phyloP scores from a whole-genome alignment of 2,113 vertebrate genomes.

The Hippocampus barbouri region DNA sequence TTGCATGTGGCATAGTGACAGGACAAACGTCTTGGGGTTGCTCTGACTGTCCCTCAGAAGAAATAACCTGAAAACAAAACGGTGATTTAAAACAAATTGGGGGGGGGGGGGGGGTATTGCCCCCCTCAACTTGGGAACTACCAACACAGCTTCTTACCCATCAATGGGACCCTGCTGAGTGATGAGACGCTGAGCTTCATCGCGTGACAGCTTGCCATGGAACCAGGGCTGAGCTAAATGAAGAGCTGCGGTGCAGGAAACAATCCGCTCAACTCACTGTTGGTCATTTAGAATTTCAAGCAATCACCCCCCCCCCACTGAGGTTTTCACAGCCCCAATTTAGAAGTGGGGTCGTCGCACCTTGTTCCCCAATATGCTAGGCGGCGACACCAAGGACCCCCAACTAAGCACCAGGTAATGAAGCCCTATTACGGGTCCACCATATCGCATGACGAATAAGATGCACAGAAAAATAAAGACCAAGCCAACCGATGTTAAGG shows the following conservation, averaged over 20 bases:
- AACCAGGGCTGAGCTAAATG: slow-evolving; percentile 94
- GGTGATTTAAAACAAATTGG: no score
- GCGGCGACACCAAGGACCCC: no score
- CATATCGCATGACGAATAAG: neutral
- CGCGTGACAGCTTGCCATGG: slow-evolving; percentile 90
- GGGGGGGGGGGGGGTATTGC: no score
- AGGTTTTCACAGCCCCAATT: no score
- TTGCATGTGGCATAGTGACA: slow-evolving; percentile 91
- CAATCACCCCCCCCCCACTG: no score
- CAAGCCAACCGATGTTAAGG: slow-evolving; percentile 77
- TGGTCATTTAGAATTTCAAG: neutral
- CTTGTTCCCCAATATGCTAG: no score
- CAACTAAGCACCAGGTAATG: neutral
- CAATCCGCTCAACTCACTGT: neutral
- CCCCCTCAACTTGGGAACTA: neutral
- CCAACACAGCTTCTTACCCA: slow-evolving; percentile 74
- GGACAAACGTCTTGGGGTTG: slow-evolving; percentile 94
- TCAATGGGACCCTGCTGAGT: slow-evolving; percentile 90
- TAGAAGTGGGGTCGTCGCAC: no score
- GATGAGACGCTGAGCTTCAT: slow-evolving; percentile 90
- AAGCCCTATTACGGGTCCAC: no score
- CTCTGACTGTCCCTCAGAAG: slow-evolving; percentile 97
- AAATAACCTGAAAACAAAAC: slow-evolving; percentile 80
- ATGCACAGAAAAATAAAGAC: neutral
- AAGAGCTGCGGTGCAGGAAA: slow-evolving; percentile 71